Percentiles rank a stretch among this genome's conserved stretches.
These are phyloP conservation scores for Margarornis squamiger DNA, from an alignment of 2,797 vertebrate species.

Conservation along the genomic window DNA sequence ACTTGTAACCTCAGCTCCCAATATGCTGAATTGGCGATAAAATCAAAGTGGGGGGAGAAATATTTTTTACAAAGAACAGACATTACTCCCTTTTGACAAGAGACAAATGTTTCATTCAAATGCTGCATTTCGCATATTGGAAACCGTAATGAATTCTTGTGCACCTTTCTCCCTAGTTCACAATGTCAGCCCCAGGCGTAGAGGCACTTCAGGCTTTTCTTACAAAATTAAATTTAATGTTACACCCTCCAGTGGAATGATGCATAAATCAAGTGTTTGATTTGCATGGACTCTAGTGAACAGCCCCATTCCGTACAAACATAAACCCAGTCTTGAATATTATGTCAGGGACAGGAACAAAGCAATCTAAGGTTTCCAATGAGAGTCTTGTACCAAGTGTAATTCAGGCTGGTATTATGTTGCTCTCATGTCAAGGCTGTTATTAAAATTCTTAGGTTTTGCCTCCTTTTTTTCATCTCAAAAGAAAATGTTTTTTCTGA, in stretches of 20 bases:
- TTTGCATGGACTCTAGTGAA: conserved; percentile 92
- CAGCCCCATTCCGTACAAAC: conserved; percentile 83
- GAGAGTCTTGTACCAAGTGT: conserved; percentile 83
- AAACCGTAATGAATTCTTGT: conserved; percentile 94
- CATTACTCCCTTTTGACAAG: conserved; percentile 89
- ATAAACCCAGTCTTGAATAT: conserved; percentile 88
- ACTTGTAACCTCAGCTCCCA: background rate
- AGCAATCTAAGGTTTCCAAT: conserved; percentile 90
- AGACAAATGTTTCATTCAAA: conserved; percentile 99
- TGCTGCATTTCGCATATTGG: conserved; percentile 95
- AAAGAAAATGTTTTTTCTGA: conserved; percentile 82
- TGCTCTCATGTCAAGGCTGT: conserved; percentile 86
- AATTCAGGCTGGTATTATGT: conserved; percentile 84
- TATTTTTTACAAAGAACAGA: conserved; percentile 78
- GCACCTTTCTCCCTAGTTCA: conserved; percentile 86
- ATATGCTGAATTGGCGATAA: conserved; percentile 65
- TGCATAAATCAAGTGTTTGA: conserved; percentile 97
- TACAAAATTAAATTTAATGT: conserved; percentile 98
- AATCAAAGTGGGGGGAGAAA: conserved; percentile 58
- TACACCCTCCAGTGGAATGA: conserved; percentile 86
- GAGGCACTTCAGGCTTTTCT: conserved; percentile 81
- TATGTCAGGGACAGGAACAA: conserved; percentile 90
- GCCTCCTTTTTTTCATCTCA: conserved; percentile 83
- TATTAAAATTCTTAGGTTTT: conserved; percentile 87
- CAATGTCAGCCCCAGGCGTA: conserved; percentile 83